Conservation (phyloP, 2,888 invertebrate genomes). For the Athetis lepigone region DNA sequence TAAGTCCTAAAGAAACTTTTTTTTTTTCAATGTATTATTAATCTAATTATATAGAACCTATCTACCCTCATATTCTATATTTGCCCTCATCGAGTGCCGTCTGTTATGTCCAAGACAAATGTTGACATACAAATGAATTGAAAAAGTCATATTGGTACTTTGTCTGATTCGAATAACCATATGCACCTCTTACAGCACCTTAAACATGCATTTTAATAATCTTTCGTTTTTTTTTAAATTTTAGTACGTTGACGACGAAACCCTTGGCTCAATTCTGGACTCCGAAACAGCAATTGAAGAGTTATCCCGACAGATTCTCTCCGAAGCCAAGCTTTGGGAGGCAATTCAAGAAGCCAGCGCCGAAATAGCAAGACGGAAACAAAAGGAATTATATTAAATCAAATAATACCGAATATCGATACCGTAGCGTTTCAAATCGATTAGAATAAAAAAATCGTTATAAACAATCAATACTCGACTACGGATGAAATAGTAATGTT, state of each 20-base stretch:
- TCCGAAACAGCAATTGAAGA: conserved; percentile 94
- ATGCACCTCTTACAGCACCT: too few species aligned
- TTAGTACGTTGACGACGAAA: conserved; percentile 90
- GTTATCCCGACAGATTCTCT: conserved; percentile 94
- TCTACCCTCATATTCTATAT: too few species aligned
- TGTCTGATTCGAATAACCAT: too few species aligned
- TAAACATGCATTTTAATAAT: too few species aligned
- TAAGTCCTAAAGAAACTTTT: too few species aligned
- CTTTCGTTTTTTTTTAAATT: too few species aligned
- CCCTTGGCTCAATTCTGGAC: conserved; percentile 92
- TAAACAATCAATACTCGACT: conserved; percentile 28
- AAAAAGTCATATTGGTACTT: too few species aligned
- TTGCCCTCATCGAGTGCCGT: too few species aligned
- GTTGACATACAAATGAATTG: too few species aligned
- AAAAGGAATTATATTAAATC: conserved; percentile 79
- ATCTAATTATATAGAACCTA: too few species aligned
- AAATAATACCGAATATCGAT: conserved; percentile 37
- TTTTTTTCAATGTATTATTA: too few species aligned
- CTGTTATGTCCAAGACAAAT: too few species aligned
- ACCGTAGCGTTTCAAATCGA: conserved; percentile 64
- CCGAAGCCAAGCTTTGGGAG: conserved; percentile 95
- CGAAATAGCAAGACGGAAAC: conserved; percentile 92
- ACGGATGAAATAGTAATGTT: conserved; percentile 32
- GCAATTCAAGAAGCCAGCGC: conserved; percentile 95
- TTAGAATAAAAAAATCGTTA: conserved; percentile 37